Conservation (phyloP, 2,888 invertebrate genomes). For the Ophioninae sp. region DNA sequence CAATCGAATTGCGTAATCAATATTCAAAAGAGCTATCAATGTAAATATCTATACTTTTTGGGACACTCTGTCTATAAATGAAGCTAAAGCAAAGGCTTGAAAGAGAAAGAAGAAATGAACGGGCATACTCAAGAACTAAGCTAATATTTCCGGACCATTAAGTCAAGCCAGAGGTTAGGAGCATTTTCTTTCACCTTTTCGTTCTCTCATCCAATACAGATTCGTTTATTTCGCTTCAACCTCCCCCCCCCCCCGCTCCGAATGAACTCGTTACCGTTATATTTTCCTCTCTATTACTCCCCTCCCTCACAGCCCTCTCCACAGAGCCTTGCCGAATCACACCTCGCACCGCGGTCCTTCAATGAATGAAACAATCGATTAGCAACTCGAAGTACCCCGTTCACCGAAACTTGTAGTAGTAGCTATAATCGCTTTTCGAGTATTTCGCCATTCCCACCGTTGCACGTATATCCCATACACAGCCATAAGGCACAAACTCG, state of each 20-base stretch:
- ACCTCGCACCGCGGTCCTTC: neutral
- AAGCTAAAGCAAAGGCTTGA: neutral
- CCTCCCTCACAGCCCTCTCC: neutral
- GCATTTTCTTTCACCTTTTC: constrained; percentile 29
- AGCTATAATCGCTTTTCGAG: constrained; percentile 47
- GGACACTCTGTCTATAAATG: constrained; percentile 7
- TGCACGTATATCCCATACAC: neutral
- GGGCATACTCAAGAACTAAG: constrained; percentile 44
- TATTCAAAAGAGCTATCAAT: too few relatives aligned
- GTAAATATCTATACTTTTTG: too few relatives aligned
- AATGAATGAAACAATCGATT: constrained; percentile 50
- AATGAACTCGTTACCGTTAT: constrained; percentile 29
- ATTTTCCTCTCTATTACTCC: constrained; percentile 37
- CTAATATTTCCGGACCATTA: constrained; percentile 51
- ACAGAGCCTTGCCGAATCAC: neutral
- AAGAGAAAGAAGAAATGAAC: constrained; percentile 19
- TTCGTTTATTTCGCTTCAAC: constrained; percentile 41
- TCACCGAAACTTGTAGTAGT: constrained; percentile 34
- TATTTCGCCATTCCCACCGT: constrained; percentile 2
- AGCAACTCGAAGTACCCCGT: constrained; percentile 22
- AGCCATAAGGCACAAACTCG: neutral
- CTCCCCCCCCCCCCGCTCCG: neutral
- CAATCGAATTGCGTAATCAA: too few relatives aligned
- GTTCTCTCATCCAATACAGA: constrained; percentile 33
- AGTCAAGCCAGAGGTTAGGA: constrained; percentile 46